Percentiles rank a stretch among this genome's conserved stretches.
phyloP scores from a whole-genome alignment of 2,888 invertebrate genomes.

The Pandemis cinnamomeana region DNA sequence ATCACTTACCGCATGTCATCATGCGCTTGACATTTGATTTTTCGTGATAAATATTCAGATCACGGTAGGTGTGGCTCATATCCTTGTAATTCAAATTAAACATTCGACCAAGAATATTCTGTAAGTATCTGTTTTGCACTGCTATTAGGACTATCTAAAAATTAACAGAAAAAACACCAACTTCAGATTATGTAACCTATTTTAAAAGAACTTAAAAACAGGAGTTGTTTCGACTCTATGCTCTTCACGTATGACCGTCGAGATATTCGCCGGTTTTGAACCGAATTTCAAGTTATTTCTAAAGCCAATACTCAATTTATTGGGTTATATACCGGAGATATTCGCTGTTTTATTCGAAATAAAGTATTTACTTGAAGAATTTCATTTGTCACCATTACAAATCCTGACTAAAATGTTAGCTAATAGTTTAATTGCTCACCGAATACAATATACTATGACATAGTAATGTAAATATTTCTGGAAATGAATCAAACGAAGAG shows the following conservation, averaged over 20 bases:
- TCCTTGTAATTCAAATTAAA: background rate
- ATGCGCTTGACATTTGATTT: background rate
- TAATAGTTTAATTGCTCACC: background rate
- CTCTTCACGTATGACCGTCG: too few species aligned
- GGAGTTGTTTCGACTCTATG: too few species aligned
- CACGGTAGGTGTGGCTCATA: background rate
- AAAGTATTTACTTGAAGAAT: too few species aligned
- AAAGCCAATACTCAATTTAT: too few species aligned
- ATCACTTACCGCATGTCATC: slow-evolving; percentile 8
- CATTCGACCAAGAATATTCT: background rate
- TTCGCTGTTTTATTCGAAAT: too few species aligned
- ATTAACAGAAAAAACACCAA: background rate
- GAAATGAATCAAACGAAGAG: slow-evolving; percentile 1
- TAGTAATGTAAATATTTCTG: background rate
- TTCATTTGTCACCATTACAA: too few species aligned
- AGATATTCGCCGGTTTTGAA: too few species aligned
- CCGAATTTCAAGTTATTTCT: too few species aligned
- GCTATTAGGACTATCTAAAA: background rate
- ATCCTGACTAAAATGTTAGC: too few species aligned
- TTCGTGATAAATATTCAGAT: background rate
- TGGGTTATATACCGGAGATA: too few species aligned
- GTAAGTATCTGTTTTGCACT: background rate
- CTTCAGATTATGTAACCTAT: background rate
- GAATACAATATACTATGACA: background rate
- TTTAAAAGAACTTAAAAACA: too few species aligned